phyloP scores from a whole-genome alignment of 2,888 invertebrate genomes.

The Mythimna lalbum region DNA sequence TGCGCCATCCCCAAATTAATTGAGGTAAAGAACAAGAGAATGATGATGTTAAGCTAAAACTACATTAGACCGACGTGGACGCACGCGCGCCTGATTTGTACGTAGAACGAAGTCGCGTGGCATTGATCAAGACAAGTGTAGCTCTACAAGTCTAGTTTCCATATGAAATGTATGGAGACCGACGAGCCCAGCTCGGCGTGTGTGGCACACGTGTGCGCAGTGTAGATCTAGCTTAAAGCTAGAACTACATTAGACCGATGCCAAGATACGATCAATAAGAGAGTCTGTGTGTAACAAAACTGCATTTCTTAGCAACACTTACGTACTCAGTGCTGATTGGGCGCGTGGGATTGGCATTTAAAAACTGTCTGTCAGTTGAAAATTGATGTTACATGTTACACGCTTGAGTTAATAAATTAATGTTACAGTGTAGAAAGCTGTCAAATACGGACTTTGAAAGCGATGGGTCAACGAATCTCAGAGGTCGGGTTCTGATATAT shows the following conservation, averaged over 20 bases:
- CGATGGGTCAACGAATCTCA: conserved; percentile 34
- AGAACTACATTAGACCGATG: too few relatives aligned
- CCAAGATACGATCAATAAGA: too few relatives aligned
- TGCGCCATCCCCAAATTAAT: background rate
- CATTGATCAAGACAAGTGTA: too few relatives aligned
- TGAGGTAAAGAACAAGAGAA: background rate
- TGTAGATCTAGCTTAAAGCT: too few relatives aligned
- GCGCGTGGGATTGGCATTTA: conserved; percentile 55
- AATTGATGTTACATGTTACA: conserved; percentile 36
- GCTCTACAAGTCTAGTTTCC: too few relatives aligned
- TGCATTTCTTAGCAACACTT: conserved; percentile 27
- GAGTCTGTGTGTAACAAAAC: conserved; percentile 9
- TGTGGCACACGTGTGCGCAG: too few relatives aligned
- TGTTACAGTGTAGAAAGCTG: conserved; percentile 8
- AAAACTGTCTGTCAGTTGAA: conserved; percentile 42
- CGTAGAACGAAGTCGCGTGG: too few relatives aligned
- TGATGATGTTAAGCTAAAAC: background rate
- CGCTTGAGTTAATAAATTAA: conserved; percentile 31
- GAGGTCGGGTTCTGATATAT: conserved; percentile 17
- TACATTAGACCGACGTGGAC: too few relatives aligned
- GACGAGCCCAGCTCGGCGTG: too few relatives aligned
- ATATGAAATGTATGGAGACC: too few relatives aligned
- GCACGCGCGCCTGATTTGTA: too few relatives aligned
- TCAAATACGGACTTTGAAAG: conserved; percentile 28
- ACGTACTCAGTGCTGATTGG: conserved; percentile 19